phyloP scores from a whole-genome alignment of 2,888 invertebrate species.

The Ichneumoninae sp. region DNA sequence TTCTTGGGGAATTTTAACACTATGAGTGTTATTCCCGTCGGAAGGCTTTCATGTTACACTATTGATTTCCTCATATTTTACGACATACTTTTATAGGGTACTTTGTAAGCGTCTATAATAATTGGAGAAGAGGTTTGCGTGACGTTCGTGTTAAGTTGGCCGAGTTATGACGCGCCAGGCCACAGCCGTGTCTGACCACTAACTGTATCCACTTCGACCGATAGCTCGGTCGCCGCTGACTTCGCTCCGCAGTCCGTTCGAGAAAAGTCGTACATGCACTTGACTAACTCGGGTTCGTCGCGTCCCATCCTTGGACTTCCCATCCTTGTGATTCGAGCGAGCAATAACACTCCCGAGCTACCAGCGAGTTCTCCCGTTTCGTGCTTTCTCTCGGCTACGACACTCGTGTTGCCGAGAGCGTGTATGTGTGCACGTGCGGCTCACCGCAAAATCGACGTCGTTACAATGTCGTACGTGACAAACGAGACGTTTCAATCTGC shows the following conservation, averaged over 20 bases:
- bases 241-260: conserved; percentile 11
- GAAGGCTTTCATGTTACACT: neutral
- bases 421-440: conserved; percentile 18
- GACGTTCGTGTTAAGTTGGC: conserved; percentile 20
- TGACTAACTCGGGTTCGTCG: conserved; percentile 36
- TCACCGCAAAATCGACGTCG: conserved; percentile 53
- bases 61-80: neutral
- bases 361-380: conserved; percentile 13
- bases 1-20: too few relatives aligned
- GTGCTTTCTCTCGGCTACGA: conserved; percentile 14
- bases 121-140: conserved; percentile 12
- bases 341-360: conserved; percentile 1
- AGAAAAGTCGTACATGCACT: conserved; percentile 37
- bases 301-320: neutral
- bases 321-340: conserved; percentile 2
- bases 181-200: conserved; percentile 58
- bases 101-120: neutral
- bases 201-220: conserved; percentile 55
- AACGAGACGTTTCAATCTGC: conserved; percentile 51
- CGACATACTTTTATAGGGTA: neutral
- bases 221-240: conserved; percentile 18
- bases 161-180: conserved; percentile 25
- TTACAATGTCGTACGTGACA: conserved; percentile 62
- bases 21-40: too few relatives aligned
- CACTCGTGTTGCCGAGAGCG: neutral